A percentile compares a stretch with the other conserved stretches of the same genome.
Conservation (phyloP, 1,140 invertebrate genomes). For the Drosophila paulistorum region DNA sequence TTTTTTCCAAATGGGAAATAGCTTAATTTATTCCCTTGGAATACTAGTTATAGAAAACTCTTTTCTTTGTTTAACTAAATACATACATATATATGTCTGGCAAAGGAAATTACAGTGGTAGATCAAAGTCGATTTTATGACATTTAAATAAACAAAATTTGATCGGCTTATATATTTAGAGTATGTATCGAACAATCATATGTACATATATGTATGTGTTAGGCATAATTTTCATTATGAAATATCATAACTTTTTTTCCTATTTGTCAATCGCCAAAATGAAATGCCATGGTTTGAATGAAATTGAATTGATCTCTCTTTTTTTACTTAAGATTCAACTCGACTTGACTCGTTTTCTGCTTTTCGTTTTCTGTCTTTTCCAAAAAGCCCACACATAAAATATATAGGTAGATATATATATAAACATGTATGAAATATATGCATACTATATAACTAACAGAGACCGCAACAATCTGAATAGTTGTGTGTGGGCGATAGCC, state of each 20-base stretch:
- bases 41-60: too few species aligned
- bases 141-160: too few species aligned
- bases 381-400: constrained; percentile 26
- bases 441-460: constrained; percentile 15
- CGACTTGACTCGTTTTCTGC: constrained; percentile 7
- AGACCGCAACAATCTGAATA: constrained; percentile 6
- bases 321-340: not conserved
- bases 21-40: too few species aligned
- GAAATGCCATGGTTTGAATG: constrained; percentile 23
- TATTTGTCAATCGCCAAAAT: constrained; percentile 35
- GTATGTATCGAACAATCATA: not conserved
- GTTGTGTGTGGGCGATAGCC: constrained; percentile 46
- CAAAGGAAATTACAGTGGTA: too few species aligned
- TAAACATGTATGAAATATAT: not conserved
- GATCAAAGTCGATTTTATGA: too few species aligned
- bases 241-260: constrained; percentile 36
- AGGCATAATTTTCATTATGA: constrained; percentile 29
- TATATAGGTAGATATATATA: constrained; percentile 24
- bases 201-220: not conserved
- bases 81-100: too few species aligned
- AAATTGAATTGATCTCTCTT: constrained; percentile 48
- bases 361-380: constrained; percentile 23
- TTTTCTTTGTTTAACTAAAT: too few species aligned
- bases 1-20: too few species aligned
- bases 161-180: too few species aligned